Percentiles rank a stretch among this genome's conserved stretches.
Evolutionary conservation across 1,140 invertebrate species (phyloP).

Genomic region (Melanaphis sacchari): DNA sequence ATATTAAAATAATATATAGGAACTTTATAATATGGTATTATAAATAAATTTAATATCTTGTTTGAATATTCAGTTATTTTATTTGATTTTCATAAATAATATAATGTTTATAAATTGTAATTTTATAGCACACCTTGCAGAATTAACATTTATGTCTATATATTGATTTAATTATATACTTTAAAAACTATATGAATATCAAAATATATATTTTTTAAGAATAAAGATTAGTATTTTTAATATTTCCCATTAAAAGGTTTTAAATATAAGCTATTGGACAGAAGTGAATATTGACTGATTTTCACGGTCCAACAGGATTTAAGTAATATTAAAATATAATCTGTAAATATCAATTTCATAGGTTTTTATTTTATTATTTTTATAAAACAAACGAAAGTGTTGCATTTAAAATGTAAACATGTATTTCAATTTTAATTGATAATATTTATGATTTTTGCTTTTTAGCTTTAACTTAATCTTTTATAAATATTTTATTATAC

Average conservation of each 20-base stretch:
- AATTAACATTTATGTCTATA: background rate
- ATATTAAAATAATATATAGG: background rate
- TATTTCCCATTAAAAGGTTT: background rate
- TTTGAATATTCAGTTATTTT: background rate
- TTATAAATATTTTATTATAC: background rate
- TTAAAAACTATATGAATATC: background rate
- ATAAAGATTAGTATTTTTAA: background rate
- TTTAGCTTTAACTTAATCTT: background rate
- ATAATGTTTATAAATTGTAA: background rate
- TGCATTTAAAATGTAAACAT: background rate
- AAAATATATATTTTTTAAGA: no score
- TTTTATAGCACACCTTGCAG: background rate
- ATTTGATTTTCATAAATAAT: background rate
- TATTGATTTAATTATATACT: background rate
- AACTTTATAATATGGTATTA: background rate
- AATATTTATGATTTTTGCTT: background rate
- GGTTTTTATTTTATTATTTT: background rate
- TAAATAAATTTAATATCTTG: background rate
- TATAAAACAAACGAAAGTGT: background rate
- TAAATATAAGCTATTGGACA: background rate
- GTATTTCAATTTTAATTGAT: background rate
- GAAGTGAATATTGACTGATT: background rate
- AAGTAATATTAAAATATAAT: background rate
- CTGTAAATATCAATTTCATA: background rate
- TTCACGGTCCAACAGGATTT: no score